These are phyloP conservation scores for Thalassophryne amazonica DNA, from an alignment of 2,797 vertebrate genomes.

Conservation along the genomic window DNA sequence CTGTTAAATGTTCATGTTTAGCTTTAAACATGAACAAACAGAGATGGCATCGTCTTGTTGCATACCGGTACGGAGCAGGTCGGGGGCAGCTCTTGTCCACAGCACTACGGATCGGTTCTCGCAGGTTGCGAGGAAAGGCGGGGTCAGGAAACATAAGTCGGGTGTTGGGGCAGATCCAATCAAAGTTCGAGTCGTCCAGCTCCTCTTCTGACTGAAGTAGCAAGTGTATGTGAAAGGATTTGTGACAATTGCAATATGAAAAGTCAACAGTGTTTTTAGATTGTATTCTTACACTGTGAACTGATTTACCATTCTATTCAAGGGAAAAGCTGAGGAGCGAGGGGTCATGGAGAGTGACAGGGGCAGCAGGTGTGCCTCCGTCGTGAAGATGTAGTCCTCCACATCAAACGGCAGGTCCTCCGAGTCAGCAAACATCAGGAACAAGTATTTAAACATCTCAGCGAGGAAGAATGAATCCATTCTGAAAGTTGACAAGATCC, in stretches of 20 bases:
- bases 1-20: too few relatives aligned
- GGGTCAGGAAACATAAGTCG: slow-evolving; percentile 97
- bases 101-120: slow-evolving; percentile 92
- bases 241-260: neutral
- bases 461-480: slow-evolving; percentile 99
- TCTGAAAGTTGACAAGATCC: too few relatives aligned
- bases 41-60: neutral
- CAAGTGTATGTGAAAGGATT: neutral
- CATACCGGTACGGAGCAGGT: slow-evolving; percentile 81
- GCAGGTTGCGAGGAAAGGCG: slow-evolving; percentile 89
- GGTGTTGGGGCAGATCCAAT: slow-evolving; percentile 97
- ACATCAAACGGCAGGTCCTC: slow-evolving; percentile 94
- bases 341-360: slow-evolving; percentile 90
- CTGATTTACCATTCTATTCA: slow-evolving; percentile 62
- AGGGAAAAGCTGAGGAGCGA: slow-evolving; percentile 54
- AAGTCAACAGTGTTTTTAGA: neutral
- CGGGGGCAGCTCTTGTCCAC: slow-evolving; percentile 97
- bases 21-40: too few relatives aligned
- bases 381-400: slow-evolving; percentile 97
- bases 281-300: fast-evolving
- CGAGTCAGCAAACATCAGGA: slow-evolving; percentile 91
- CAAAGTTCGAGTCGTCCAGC: slow-evolving; percentile 95
- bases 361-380: slow-evolving; percentile 96
- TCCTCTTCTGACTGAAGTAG: slow-evolving; percentile 70
- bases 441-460: slow-evolving; percentile 99